Conservation (phyloP, 2,888 invertebrate genomes). For the Tethea ocularis region DNA sequence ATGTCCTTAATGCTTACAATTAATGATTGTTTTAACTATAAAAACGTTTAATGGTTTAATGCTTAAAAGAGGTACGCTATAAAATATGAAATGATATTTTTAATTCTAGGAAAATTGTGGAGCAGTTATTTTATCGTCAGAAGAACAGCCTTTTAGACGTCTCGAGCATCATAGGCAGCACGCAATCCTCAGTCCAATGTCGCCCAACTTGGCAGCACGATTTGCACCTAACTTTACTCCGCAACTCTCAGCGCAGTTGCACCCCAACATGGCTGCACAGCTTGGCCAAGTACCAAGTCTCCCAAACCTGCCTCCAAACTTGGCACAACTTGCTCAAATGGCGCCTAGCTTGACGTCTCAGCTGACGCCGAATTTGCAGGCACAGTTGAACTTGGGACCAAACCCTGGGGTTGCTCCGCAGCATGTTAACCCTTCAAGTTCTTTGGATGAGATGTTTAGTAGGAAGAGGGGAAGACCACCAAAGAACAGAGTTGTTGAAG, state of each 20-base stretch:
- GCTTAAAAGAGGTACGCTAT: too few relatives aligned
- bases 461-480: slow-evolving; percentile 97
- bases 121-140: slow-evolving; percentile 88
- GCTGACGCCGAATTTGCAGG: slow-evolving; percentile 73
- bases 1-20: too few relatives aligned
- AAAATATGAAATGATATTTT: too few relatives aligned
- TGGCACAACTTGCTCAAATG: slow-evolving; percentile 78
- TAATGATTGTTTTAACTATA: too few relatives aligned
- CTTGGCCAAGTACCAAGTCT: slow-evolving; percentile 71
- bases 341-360: slow-evolving; percentile 71
- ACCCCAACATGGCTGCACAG: slow-evolving; percentile 78
- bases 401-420: slow-evolving; percentile 66
- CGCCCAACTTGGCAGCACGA: slow-evolving; percentile 81
- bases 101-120: slow-evolving; percentile 88
- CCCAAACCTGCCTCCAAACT: slow-evolving; percentile 72
- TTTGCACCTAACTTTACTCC: slow-evolving; percentile 83
- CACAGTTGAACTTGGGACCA: slow-evolving; percentile 70
- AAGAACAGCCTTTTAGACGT: slow-evolving; percentile 90
- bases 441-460: slow-evolving; percentile 95
- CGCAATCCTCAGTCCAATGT: slow-evolving; percentile 87
- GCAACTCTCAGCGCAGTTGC: slow-evolving; percentile 74
- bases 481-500: slow-evolving; percentile 96
- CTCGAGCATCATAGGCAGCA: slow-evolving; percentile 95
- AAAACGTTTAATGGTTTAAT: too few relatives aligned
- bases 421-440: slow-evolving; percentile 84